phyloP scores from a whole-genome alignment of 1,140 invertebrate species.

The Battus philenor region DNA sequence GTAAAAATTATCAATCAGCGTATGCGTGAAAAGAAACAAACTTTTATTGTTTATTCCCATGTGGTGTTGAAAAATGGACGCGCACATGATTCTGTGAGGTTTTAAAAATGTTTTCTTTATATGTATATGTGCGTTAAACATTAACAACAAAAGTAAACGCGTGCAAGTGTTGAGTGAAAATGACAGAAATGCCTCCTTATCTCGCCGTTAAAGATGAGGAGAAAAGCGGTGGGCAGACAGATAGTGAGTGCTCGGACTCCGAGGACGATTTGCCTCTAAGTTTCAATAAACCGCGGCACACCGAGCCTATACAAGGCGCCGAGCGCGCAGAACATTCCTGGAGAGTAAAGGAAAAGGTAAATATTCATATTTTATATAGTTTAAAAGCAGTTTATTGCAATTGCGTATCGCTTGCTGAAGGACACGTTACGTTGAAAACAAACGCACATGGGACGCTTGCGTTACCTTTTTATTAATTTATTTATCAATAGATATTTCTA shows the following conservation, averaged over 20 bases:
- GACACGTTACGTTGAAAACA: constrained; percentile 46
- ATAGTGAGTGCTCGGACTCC: constrained; percentile 87
- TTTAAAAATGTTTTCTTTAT: constrained; percentile 58
- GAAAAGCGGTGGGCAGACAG: constrained; percentile 84
- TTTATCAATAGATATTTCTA: neutral
- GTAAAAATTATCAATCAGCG: too few species aligned
- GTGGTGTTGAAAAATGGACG: constrained; percentile 68
- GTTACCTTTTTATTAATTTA: neutral
- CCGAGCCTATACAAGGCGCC: constrained; percentile 84
- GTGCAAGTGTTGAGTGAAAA: constrained; percentile 58
- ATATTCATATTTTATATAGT: constrained; percentile 20
- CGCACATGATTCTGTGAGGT: constrained; percentile 58
- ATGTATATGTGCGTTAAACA: constrained; percentile 38
- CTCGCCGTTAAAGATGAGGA: constrained; percentile 65
- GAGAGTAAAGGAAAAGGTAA: constrained; percentile 94
- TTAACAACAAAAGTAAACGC: constrained; percentile 36
- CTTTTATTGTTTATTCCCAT: constrained; percentile 62
- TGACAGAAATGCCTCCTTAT: constrained; percentile 73
- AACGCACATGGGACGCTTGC: constrained; percentile 51
- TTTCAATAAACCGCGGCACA: constrained; percentile 84
- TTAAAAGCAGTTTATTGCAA: constrained; percentile 23
- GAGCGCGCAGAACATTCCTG: constrained; percentile 87
- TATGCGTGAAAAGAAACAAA: constrained; percentile 27
- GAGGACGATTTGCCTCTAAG: constrained; percentile 80
- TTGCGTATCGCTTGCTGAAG: constrained; percentile 36